A percentile compares a stretch with the other conserved stretches of the same genome.
These are phyloP conservation scores for Cyanistes caeruleus DNA, from an alignment of 2,113 vertebrate species.

Conservation along the genomic window DNA sequence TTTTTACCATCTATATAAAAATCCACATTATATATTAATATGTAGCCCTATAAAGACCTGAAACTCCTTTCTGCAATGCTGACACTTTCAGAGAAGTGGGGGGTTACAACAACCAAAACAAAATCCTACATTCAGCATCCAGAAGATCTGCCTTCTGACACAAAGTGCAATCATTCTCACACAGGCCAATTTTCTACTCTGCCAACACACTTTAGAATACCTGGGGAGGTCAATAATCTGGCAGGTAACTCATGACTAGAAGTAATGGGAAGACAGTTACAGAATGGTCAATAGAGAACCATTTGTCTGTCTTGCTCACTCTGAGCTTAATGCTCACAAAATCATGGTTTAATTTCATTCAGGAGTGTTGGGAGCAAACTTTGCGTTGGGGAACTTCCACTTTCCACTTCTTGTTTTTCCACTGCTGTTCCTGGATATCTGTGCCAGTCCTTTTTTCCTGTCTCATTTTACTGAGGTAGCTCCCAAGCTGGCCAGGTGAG, in stretches of 20 bases:
- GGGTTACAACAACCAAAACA: too few species aligned
- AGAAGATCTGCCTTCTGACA: neutral
- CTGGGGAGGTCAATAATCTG: neutral
- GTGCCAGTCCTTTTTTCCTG: neutral
- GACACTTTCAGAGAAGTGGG: neutral
- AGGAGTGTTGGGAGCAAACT: neutral
- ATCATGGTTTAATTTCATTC: neutral
- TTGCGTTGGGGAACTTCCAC: neutral
- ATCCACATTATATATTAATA: neutral
- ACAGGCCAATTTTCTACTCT: neutral
- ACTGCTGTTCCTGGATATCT: neutral
- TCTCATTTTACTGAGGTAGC: neutral
- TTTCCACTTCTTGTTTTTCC: neutral
- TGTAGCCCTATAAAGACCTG: neutral
- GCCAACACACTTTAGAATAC: neutral
- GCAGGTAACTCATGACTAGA: neutral
- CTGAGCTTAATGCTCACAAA: neutral
- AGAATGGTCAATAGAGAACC: neutral
- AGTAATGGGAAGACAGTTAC: neutral
- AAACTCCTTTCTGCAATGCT: neutral
- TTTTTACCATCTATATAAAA: neutral
- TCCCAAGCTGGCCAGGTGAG: neutral
- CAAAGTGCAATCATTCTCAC: neutral
- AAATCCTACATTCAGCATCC: fast-evolving
- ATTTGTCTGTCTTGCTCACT: neutral